Conservation (phyloP, 2,797 vertebrate genomes). For the Naso thynnoides region DNA sequence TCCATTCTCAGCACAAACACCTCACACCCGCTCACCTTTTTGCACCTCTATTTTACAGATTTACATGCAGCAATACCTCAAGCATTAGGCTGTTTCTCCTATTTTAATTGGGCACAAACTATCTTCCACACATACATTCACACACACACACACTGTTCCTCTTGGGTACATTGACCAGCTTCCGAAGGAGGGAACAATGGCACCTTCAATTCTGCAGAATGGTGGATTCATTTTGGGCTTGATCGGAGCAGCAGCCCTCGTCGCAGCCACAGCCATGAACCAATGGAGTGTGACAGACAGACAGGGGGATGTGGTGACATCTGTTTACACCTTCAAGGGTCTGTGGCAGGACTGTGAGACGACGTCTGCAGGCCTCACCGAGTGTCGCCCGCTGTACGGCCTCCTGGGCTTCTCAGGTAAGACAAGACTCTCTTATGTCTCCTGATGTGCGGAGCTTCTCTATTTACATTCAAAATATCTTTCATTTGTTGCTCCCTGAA, state of each 20-base stretch:
- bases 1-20: conserved; percentile 5
- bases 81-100: neutral
- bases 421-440: neutral
- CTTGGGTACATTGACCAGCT: neutral
- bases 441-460: neutral
- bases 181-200: conserved; percentile 79
- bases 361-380: conserved; percentile 88
- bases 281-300: conserved; percentile 91
- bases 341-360: conserved; percentile 93
- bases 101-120: neutral
- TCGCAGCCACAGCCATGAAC: conserved; percentile 88
- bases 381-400: conserved; percentile 91
- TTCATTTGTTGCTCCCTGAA: neutral
- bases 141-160: conserved; percentile 2
- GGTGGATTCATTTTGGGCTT: conserved; percentile 87
- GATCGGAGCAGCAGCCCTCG: conserved; percentile 86
- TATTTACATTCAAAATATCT: neutral
- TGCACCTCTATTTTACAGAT: neutral
- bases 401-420: conserved; percentile 92
- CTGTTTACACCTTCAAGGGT: conserved; percentile 90
- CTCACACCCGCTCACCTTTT: conserved; percentile 9
- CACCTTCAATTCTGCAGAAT: conserved; percentile 86
- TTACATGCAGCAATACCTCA: neutral
- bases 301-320: conserved; percentile 88
- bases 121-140: neutral